Evolutionary conservation across 1,140 invertebrate genomes (phyloP).

Genomic region (Meloidogyne exigua): DNA sequence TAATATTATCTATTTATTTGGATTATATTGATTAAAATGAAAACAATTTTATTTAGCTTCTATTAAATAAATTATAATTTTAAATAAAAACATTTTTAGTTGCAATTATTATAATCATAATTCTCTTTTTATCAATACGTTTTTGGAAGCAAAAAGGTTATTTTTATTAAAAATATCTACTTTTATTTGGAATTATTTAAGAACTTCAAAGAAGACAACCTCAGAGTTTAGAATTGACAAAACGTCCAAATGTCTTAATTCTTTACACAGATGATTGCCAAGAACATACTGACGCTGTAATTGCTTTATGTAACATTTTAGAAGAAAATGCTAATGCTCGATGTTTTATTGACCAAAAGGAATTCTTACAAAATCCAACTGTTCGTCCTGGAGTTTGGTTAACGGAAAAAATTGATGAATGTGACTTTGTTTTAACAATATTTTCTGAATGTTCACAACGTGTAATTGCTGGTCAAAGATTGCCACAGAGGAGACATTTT

Average conservation of each 20-base stretch:
- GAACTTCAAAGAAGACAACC: constrained; percentile 27
- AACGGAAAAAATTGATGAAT: constrained; percentile 30
- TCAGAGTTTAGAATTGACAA: constrained; percentile 34
- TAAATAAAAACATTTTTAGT: background rate
- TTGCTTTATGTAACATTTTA: constrained; percentile 42
- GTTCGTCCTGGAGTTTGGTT: constrained; percentile 43
- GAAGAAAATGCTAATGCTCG: constrained; percentile 36
- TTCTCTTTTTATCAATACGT: constrained; percentile 29
- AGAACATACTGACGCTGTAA: constrained; percentile 38
- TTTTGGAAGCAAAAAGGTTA: constrained; percentile 16
- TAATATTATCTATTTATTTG: background rate
- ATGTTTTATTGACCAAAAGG: constrained; percentile 43
- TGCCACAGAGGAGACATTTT: constrained; percentile 46
- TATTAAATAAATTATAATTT: background rate
- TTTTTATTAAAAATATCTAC: background rate
- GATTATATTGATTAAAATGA: background rate
- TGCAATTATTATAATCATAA: constrained; percentile 23
- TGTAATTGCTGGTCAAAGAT: constrained; percentile 35
- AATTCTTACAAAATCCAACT: constrained; percentile 30
- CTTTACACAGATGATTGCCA: constrained; percentile 57
- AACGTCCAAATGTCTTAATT: constrained; percentile 47
- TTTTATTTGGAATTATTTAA: background rate
- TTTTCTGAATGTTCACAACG: constrained; percentile 38
- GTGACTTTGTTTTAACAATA: constrained; percentile 45
- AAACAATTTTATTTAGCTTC: background rate